Conservation (phyloP, 2,797 vertebrate genomes). For the Botia kubotai region DNA sequence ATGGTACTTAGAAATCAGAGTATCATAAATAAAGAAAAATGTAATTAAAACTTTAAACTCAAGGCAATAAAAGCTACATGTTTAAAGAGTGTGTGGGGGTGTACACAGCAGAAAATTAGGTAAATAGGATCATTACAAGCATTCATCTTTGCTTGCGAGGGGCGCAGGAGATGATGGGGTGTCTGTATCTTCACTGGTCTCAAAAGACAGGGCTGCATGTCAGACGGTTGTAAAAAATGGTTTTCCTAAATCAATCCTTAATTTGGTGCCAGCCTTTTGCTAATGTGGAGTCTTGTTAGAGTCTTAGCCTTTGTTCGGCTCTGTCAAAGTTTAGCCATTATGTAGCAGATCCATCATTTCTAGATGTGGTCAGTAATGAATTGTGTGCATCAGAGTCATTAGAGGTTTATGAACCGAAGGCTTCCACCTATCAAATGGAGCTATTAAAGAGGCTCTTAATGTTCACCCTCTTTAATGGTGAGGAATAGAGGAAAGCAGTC, state of each 20-base stretch:
- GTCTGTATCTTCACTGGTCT: conserved; percentile 72
- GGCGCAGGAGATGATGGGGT: conserved; percentile 72
- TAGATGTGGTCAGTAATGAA: conserved; percentile 70
- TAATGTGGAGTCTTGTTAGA: conserved; percentile 69
- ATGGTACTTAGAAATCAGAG: not conserved
- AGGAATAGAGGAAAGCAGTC: conserved; percentile 60
- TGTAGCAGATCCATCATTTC: conserved; percentile 71
- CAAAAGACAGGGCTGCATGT: conserved; percentile 74
- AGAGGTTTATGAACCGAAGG: conserved; percentile 70
- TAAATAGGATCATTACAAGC: conserved; percentile 82
- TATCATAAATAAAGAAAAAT: not conserved
- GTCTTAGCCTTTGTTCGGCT: conserved; percentile 59
- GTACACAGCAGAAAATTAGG: conserved; percentile 70
- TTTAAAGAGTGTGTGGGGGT: conserved; percentile 33
- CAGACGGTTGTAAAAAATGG: conserved; percentile 79
- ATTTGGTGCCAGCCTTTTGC: conserved; percentile 76
- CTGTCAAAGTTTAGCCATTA: conserved; percentile 75
- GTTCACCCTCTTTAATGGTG: conserved; percentile 70
- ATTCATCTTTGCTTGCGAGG: conserved; percentile 81
- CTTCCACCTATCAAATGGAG: conserved; percentile 64
- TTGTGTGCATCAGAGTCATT: conserved; percentile 72
- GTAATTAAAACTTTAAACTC: not conserved
- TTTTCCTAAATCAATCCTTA: conserved; percentile 80
- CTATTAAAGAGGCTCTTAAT: conserved; percentile 66
- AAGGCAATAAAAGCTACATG: not conserved